Base-by-base conservation (phyloP, 2,888 invertebrate species). In the Choristoneura rosaceana region DNA sequence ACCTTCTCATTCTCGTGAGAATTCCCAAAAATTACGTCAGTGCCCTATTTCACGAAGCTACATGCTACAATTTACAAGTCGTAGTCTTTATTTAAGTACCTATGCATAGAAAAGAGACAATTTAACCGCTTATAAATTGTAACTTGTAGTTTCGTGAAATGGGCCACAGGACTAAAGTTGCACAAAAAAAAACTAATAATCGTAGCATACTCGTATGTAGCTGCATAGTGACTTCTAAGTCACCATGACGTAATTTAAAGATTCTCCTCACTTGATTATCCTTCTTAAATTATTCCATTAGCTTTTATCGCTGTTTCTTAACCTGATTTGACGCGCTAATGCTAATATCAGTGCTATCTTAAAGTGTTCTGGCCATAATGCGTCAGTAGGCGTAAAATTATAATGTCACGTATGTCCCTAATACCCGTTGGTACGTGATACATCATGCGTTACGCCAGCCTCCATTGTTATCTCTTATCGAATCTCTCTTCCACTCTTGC, bases 391-490 rank as follows among this genome's bases (percentile, higher is more conserved):
- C 66, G 70, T 70, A 79, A 85, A 86, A 88, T 87, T 84, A 83
- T 85, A 82, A 74, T 84, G 87, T 89, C 89, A 89, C 87, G 88
- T 81, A 77, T 79, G 86, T 79, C 79, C 85, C 78, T 85, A 86
- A 87, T 87, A 85, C 81, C 79, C 79, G 78, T 80, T 79, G 77
- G 77, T 80, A 81, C 81, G 79, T 81, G 76, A 79, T 70, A 69
- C 82, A 79, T 82, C 82, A 85, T 86, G 79, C 76, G 79, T 89
- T 88, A 85, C 82, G 82, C 87, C 86, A 89, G 79, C 79, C 65
- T 61, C 79, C 76, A 87, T 88, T 86, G 87, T 87, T 87, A 82
- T 83, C 74, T 79, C 79, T 85, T 86, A 87, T 88, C 84, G 81
- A 74, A 86, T 86, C 84, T 86, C 78, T 77, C 68, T 76, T 75